Conservation (phyloP, 2,113 vertebrate species). For the Nettapus auritus region DNA sequence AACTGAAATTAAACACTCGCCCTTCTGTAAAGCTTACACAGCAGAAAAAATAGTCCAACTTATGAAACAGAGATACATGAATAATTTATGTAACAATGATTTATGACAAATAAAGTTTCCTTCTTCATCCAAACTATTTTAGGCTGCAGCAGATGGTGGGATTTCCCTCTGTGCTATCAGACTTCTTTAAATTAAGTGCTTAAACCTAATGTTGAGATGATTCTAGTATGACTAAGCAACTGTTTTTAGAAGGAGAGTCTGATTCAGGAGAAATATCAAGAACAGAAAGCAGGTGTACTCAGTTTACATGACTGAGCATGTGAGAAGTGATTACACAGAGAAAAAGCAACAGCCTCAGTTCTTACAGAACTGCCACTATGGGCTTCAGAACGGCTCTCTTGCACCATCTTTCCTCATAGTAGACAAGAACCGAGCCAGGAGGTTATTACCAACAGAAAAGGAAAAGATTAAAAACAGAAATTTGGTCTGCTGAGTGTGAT, state of each 20-base stretch:
- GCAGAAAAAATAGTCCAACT: not conserved
- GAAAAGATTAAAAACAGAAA: not conserved
- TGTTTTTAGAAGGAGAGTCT: not conserved
- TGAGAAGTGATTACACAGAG: not conserved
- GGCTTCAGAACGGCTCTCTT: conserved; percentile 34
- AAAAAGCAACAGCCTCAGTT: not conserved
- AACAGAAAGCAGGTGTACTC: not conserved
- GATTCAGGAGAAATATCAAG: not conserved
- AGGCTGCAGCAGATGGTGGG: conserved; percentile 38
- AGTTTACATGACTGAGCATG: not conserved
- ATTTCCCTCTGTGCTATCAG: conserved; percentile 27
- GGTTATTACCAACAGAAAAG: conserved; percentile 4
- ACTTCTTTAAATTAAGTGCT: not conserved
- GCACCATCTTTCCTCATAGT: not conserved
- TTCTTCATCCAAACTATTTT: conserved; percentile 43
- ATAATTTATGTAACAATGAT: conserved; percentile 54
- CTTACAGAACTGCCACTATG: not conserved
- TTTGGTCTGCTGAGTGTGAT: not conserved
- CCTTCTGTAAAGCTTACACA: conserved; percentile 1
- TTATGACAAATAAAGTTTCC: conserved; percentile 27
- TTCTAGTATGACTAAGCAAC: not conserved
- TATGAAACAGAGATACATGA: conserved; percentile 46
- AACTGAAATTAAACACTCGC: conserved; percentile 31
- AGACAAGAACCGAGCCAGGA: conserved; percentile 15
- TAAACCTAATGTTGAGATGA: not conserved